Evolutionary conservation across 2,888 invertebrate species (phyloP), one percentile per base, ranked within the genome.

Genomic region (Hydrotaea cyrtoneurina): DNA sequence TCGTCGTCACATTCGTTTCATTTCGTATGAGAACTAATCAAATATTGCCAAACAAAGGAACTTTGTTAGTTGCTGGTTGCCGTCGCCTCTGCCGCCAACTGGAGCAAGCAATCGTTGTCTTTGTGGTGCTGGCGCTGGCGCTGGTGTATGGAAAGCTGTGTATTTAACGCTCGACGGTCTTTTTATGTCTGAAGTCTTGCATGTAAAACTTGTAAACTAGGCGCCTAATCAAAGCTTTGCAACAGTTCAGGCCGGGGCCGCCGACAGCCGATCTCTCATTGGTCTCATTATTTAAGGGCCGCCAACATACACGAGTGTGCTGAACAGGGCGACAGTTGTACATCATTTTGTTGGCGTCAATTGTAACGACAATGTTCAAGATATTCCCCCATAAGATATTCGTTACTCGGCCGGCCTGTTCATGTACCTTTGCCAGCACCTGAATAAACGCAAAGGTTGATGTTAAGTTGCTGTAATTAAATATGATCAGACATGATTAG

Each of bases 21-120:
- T 78, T 76, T 66, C 72, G 53, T 80, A 84, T 90, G 91, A 90
- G 91, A 90, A 90, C 91, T 90, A 90, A 90, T 90, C 90, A 88
- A 83, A 86, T 85, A 86, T 83, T 80, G 78, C 78, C 78, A 90
- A 90, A 90, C 90, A 90, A 90, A 90, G 89, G 90, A 90, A 85
- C 82, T 85, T 85, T 85, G 85, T 85, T 85, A 81, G 83, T 80
- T 69, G 69, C 31, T 78, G 31, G 13, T 64, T 66, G 66, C 21
- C 15, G 36, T 17, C 15, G 31, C 15, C n/a, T n/a, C n/a, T 62
- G n/a, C n/a, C n/a, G 62, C 31, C 36, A 36, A 36, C 4, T 36
- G 36, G 36, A 36, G 36, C 36, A 8, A 36, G 8, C 36, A 36
- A 36, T 8, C 3, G 36, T 8, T n/a, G n/a, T 36, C 36, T 36